These are phyloP conservation scores for Gryon sp. DNA, from an alignment of 1,140 invertebrate species.

Conservation along the genomic window DNA sequence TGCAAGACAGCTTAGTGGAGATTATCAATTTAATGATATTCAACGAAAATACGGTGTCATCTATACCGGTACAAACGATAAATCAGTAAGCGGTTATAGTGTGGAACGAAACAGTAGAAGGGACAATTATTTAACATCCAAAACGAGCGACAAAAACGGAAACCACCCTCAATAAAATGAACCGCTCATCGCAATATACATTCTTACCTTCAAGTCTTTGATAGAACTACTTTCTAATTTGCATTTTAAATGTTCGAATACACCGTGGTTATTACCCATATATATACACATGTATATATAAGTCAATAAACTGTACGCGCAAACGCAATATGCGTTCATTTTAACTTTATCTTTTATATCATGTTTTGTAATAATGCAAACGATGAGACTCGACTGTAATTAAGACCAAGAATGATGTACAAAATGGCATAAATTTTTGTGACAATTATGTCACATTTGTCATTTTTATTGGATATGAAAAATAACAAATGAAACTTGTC, in stretches of 20 bases:
- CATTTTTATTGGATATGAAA: conserved; percentile 15
- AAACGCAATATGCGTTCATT: conserved; percentile 7
- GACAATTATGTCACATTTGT: conserved; percentile 18
- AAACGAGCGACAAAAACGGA: conserved; percentile 48
- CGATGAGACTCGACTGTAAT: conserved; percentile 26
- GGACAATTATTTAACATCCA: conserved; percentile 54
- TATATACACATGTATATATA: too few relatives aligned
- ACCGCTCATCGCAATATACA: conserved; percentile 13
- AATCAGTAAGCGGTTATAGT: conserved; percentile 51
- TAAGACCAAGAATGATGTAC: conserved; percentile 34
- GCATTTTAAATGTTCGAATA: conserved; percentile 57
- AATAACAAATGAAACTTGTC: too few relatives aligned
- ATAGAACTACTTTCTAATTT: conserved; percentile 47
- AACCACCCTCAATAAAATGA: conserved; percentile 57
- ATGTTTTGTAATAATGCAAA: conserved; percentile 32
- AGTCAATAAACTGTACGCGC: conserved; percentile 51
- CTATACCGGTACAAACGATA: conserved; percentile 32
- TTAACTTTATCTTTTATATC: conserved; percentile 46
- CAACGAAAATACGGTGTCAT: conserved; percentile 43
- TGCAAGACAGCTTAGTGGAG: conserved; percentile 10
- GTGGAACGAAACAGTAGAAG: conserved; percentile 36
- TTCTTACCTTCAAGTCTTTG: conserved; percentile 52
- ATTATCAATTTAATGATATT: conserved; percentile 58
- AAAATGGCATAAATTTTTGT: conserved; percentile 30
- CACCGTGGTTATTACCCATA: conserved; percentile 43